Evolutionary conservation across 2,888 invertebrate species (phyloP).

Genomic region (Xanthorhoe designata): DNA sequence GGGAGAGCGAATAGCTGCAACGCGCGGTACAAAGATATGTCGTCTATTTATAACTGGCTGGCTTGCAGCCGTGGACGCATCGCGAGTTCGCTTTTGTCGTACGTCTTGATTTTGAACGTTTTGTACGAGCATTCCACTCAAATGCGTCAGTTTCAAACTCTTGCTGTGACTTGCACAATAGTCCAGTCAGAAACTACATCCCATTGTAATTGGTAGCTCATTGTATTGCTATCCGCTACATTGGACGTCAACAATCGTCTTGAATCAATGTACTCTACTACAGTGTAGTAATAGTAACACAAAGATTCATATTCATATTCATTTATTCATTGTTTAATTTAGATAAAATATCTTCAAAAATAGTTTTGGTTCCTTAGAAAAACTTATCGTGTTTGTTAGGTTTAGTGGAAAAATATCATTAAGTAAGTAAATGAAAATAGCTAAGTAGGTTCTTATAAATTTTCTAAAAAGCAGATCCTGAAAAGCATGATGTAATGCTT

Average conservation of each 20-base stretch:
- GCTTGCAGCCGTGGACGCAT: conserved; percentile 71
- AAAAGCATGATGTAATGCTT: conserved; percentile 4
- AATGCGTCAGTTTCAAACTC: conserved; percentile 42
- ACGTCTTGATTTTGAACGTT: conserved; percentile 69
- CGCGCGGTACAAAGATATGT: conserved; percentile 74
- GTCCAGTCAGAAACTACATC: conserved; percentile 29
- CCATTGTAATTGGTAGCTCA: conserved; percentile 21
- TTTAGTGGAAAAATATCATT: background rate
- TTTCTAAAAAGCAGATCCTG: background rate
- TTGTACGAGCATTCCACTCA: conserved; percentile 49
- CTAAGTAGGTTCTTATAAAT: background rate
- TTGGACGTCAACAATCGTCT: conserved; percentile 21
- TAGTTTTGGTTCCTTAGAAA: too few species aligned
- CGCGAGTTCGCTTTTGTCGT: conserved; percentile 65
- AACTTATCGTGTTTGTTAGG: too few species aligned
- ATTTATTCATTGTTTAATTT: too few species aligned
- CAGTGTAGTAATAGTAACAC: background rate
- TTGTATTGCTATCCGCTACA: conserved; percentile 20
- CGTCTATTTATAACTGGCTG: conserved; percentile 79
- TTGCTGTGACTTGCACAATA: conserved; percentile 46
- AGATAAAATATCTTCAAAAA: too few species aligned
- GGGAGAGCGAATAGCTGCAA: conserved; percentile 74
- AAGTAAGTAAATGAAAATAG: background rate
- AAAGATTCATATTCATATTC: background rate
- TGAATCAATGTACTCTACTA: background rate